phyloP scores from a whole-genome alignment of 2,113 vertebrate genomes.

The pig (Sus scrofa) region DNA sequence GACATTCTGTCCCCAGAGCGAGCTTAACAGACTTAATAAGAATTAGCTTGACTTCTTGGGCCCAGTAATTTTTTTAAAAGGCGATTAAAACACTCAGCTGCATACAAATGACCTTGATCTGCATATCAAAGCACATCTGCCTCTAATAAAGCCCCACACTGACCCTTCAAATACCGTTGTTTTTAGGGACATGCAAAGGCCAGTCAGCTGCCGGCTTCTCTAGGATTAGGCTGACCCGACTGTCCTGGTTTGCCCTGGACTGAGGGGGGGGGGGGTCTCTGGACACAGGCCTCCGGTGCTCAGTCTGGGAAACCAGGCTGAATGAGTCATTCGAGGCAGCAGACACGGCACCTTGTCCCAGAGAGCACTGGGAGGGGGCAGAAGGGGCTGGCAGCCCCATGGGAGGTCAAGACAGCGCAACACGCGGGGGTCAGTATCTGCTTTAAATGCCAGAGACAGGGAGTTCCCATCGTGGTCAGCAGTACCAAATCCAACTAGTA shows the following conservation, averaged over 20 bases:
- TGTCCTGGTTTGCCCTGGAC: background rate
- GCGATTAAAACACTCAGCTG: background rate
- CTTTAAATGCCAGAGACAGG: background rate
- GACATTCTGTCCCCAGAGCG: background rate
- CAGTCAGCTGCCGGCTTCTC: accelerated
- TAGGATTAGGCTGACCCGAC: accelerated
- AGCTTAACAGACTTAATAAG: background rate
- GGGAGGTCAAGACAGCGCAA: background rate
- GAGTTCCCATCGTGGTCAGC: background rate
- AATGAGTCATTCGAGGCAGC: background rate
- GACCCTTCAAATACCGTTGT: background rate
- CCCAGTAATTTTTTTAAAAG: background rate
- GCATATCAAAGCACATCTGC: background rate
- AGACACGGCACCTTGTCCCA: too few species aligned
- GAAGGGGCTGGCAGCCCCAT: background rate
- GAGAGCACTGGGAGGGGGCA: background rate
- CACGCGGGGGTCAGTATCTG: background rate
- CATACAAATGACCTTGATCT: background rate
- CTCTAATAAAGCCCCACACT: background rate
- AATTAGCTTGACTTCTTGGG: background rate
- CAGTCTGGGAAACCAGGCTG: too few species aligned
- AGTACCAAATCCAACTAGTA: too few species aligned
- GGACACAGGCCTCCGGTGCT: accelerated
- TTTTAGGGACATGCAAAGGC: background rate
- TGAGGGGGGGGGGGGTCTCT: accelerated